phyloP scores from a whole-genome alignment of 2,113 vertebrate species.

The Notiomystis cincta region DNA sequence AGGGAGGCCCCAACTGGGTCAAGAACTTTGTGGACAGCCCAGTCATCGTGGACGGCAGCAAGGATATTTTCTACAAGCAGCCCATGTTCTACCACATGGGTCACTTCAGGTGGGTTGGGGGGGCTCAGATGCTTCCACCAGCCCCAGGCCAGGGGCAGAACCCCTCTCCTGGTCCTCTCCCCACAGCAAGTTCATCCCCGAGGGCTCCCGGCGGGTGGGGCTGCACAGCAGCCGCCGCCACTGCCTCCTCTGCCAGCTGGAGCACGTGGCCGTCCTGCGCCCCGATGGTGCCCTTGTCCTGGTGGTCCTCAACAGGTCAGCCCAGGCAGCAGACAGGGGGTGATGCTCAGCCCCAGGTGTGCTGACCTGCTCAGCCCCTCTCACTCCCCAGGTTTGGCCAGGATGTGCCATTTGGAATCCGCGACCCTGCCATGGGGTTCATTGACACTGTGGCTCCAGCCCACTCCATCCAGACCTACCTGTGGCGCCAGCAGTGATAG shows the following conservation, averaged over 20 bases:
- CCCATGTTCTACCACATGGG: constrained; percentile 90
- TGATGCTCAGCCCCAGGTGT: accelerated
- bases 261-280: constrained; percentile 76
- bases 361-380: not conserved
- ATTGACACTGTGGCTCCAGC: constrained; percentile 73
- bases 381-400: not conserved
- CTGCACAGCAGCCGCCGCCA: constrained; percentile 58
- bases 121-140: not conserved
- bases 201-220: constrained; percentile 84
- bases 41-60: constrained; percentile 79
- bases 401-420: constrained; percentile 76
- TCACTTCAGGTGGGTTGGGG: constrained; percentile 85
- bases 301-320: constrained; percentile 86
- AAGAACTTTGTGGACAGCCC: constrained; percentile 93
- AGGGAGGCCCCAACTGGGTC: constrained; percentile 92
- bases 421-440: constrained; percentile 75
- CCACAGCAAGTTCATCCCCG: constrained; percentile 86
- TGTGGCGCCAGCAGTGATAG: constrained; percentile 76
- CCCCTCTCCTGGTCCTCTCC: not conserved
- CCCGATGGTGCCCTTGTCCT: constrained; percentile 76
- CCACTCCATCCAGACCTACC: constrained; percentile 84
- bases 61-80: constrained; percentile 91
- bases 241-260: constrained; percentile 53
- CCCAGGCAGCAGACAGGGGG: not conserved
- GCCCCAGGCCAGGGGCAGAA: accelerated